Conservation (phyloP, 2,888 invertebrate genomes). For the Sphaerophoria rueppellii region DNA sequence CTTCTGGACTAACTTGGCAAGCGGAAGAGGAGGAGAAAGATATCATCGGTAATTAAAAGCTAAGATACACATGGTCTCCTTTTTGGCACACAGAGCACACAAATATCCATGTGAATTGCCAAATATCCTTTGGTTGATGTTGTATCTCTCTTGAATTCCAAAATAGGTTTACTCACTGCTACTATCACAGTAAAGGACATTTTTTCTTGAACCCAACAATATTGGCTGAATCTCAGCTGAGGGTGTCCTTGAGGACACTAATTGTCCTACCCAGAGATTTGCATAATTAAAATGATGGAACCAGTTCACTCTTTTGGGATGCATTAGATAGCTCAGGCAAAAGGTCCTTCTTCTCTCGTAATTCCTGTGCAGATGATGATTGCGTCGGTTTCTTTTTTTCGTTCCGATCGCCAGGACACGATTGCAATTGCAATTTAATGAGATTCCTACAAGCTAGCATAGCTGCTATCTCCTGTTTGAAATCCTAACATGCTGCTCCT, state of each 20-base stretch:
- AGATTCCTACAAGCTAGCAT: constrained; percentile 59
- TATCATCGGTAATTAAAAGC: constrained; percentile 35
- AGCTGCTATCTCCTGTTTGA: constrained; percentile 36
- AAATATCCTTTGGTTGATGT: constrained; percentile 26
- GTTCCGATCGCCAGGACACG: constrained; percentile 63
- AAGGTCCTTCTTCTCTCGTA: neutral
- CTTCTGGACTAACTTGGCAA: neutral
- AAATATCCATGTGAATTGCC: no score
- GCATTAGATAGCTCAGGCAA: neutral
- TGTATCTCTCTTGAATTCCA: constrained; percentile 14
- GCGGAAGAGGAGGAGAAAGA: neutral
- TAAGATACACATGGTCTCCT: constrained; percentile 33
- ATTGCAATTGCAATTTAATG: constrained; percentile 71
- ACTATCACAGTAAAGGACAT: constrained; percentile 10
- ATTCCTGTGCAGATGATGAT: neutral
- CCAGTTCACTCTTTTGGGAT: constrained; percentile 6
- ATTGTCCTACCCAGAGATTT: constrained; percentile 68
- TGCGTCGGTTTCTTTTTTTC: constrained; percentile 23
- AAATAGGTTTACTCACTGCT: neutral
- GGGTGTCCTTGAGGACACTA: constrained; percentile 40
- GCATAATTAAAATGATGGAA: constrained; percentile 69
- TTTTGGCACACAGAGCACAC: constrained; percentile 15
- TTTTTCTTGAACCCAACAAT: constrained; percentile 11
- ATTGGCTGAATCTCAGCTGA: constrained; percentile 44
- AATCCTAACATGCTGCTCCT: constrained; percentile 62